Evolutionary conservation across 2,888 invertebrate species (phyloP).

Genomic region (Dermolepida albohirtum): DNA sequence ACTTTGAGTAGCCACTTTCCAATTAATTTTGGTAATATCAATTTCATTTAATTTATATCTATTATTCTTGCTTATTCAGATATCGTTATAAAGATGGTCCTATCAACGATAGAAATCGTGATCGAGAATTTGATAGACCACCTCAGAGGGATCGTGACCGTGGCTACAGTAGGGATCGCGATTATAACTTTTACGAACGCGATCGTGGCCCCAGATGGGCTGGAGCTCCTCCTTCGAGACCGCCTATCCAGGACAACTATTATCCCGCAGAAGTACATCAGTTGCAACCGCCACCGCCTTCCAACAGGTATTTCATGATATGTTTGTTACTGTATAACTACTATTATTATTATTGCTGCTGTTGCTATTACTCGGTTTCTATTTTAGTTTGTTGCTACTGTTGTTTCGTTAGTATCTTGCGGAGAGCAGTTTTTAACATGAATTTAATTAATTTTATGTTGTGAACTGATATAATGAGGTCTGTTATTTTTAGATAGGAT

Average conservation of each 20-base stretch:
- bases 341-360: neutral
- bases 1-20: too few relatives aligned
- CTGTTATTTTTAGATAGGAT: too few relatives aligned
- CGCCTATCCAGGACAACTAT: slow-evolving; percentile 52
- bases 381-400: slow-evolving; percentile 2
- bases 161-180: slow-evolving; percentile 53
- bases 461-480: too few relatives aligned
- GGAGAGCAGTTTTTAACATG: too few relatives aligned
- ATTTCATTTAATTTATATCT: neutral
- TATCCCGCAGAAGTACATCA: slow-evolving; percentile 53
- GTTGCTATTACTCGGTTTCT: slow-evolving; percentile 7
- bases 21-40: too few relatives aligned
- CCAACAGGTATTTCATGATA: slow-evolving; percentile 53
- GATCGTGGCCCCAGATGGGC: slow-evolving; percentile 49
- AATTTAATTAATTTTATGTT: too few relatives aligned
- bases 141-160: slow-evolving; percentile 56
- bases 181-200: slow-evolving; percentile 51
- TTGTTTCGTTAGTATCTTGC: neutral
- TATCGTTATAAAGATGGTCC: slow-evolving; percentile 53
- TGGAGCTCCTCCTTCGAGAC: slow-evolving; percentile 37
- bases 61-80: slow-evolving; percentile 44
- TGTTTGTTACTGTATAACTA: slow-evolving; percentile 42
- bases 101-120: slow-evolving; percentile 58
- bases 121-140: slow-evolving; percentile 56
- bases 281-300: slow-evolving; percentile 47